Evolutionary conservation across 2,888 invertebrate genomes (phyloP).

Genomic region (Parascotia fuliginaria): DNA sequence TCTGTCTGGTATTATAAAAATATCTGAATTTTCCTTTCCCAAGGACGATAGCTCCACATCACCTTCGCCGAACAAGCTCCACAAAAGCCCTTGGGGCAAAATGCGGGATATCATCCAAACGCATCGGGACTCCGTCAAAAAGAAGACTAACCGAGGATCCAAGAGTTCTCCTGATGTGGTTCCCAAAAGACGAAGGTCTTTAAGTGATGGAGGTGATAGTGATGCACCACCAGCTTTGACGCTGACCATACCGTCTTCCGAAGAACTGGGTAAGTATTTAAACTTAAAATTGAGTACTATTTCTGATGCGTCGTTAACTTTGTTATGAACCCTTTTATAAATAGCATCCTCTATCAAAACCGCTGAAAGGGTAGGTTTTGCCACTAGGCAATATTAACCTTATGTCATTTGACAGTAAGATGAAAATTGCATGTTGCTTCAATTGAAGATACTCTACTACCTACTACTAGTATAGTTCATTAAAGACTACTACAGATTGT

Average conservation of each 20-base stretch:
- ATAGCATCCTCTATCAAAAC: too few species aligned
- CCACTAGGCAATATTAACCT: too few species aligned
- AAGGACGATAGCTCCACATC: constrained; percentile 83
- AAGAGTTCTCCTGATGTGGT: constrained; percentile 74
- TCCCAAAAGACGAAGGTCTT: constrained; percentile 69
- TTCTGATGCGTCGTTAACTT: too few species aligned
- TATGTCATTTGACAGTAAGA: too few species aligned
- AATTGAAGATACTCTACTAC: too few species aligned
- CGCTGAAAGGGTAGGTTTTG: too few species aligned
- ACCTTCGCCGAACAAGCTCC: constrained; percentile 81
- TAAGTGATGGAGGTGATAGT: constrained; percentile 80
- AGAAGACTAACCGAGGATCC: constrained; percentile 77
- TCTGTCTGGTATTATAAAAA: too few species aligned
- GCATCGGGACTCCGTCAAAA: constrained; percentile 88
- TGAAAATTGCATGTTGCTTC: too few species aligned
- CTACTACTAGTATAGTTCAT: too few species aligned
- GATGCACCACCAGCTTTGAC: constrained; percentile 84
- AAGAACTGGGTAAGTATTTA: constrained; percentile 76
- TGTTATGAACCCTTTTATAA: too few species aligned
- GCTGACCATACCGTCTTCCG: constrained; percentile 87
- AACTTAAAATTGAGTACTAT: background rate
- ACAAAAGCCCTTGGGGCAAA: constrained; percentile 91
- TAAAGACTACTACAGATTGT: too few species aligned
- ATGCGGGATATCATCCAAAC: constrained; percentile 92
- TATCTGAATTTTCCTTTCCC: too few species aligned